Conservation (phyloP, 2,888 invertebrate genomes). For the Deilephila elpenor region DNA sequence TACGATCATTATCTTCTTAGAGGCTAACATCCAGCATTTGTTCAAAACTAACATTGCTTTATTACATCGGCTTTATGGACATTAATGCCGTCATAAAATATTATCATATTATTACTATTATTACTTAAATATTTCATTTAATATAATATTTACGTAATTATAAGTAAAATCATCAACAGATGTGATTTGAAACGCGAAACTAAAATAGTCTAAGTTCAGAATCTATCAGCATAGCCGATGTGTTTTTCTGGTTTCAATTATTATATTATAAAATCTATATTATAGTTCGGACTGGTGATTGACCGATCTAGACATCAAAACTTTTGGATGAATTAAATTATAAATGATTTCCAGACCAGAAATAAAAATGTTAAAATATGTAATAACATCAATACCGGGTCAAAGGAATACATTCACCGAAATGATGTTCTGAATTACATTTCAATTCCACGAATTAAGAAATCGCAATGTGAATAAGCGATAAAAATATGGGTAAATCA, state of each 20-base stretch:
- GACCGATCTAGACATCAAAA: too few relatives aligned
- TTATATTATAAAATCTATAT: too few relatives aligned
- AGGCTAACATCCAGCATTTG: constrained; percentile 31
- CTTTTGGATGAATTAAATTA: too few relatives aligned
- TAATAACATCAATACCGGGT: constrained; percentile 37
- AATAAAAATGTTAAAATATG: too few relatives aligned
- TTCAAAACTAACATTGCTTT: not conserved
- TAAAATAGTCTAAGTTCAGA: too few relatives aligned
- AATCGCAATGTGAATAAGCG: constrained; percentile 32
- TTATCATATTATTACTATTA: not conserved
- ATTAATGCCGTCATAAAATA: constrained; percentile 1
- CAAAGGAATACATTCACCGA: constrained; percentile 50
- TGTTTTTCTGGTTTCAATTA: too few relatives aligned
- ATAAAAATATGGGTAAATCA: constrained; percentile 38
- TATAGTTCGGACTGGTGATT: too few relatives aligned
- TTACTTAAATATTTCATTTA: not conserved
- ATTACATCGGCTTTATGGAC: not conserved
- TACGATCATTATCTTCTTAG: constrained; percentile 32
- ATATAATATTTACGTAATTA: too few relatives aligned
- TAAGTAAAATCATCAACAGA: too few relatives aligned
- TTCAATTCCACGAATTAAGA: constrained; percentile 41
- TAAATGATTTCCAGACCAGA: too few relatives aligned
- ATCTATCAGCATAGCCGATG: too few relatives aligned
- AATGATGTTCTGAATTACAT: constrained; percentile 40
- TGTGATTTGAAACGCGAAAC: too few relatives aligned